Evolutionary conservation across 2,888 invertebrate species (phyloP), one percentile per base, ranked within the genome.

Genomic region (Limnephilus auricula): DNA sequence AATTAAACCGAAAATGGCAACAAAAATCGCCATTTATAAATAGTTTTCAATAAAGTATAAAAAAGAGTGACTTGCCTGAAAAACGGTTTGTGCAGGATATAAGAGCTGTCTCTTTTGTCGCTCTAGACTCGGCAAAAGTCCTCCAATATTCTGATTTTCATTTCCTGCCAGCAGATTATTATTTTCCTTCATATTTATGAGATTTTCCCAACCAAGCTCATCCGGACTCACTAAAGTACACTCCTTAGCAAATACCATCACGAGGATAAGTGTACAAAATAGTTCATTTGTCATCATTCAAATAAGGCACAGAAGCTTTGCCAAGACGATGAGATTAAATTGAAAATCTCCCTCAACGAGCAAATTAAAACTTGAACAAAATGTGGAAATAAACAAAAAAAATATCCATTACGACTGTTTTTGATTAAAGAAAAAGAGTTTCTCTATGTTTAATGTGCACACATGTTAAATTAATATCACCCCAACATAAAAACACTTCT

Each of bases 71-170:
- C 91, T 89, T 90, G 91, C 93, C 90, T 93, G 93, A 18, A 93
- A 65, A 30, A 93, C 79, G 25, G 93, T 93, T 25, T 88, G 79
- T 15, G 89, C 90, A 31, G 93, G 91, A 89, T 90, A 93, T 37
- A 93, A 30, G 82, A 93, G n/a, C 78, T 92, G 92, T 80, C 93
- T 89, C 40, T 90, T 92, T 4, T 89, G 85, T 91, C 93, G 83
- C 13, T 50, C 80, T 6, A 86, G 45, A 78, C n/a, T 31, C 37
- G 79, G 79, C n/a, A 79, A 79, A 79, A 31, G 40, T 90, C 65
- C 45, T 15, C 37, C 90, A 50, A 50, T 32, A 40, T 37, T 31
- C 10, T 86, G 31, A 1, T 45, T n/a, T 30, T 40, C 65, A 37
- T 90, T 37, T 15, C 37, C 79, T 31, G 90, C 9, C 37, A 30